phyloP scores from a whole-genome alignment of 2,113 vertebrate species.

The Ochotona princeps region DNA sequence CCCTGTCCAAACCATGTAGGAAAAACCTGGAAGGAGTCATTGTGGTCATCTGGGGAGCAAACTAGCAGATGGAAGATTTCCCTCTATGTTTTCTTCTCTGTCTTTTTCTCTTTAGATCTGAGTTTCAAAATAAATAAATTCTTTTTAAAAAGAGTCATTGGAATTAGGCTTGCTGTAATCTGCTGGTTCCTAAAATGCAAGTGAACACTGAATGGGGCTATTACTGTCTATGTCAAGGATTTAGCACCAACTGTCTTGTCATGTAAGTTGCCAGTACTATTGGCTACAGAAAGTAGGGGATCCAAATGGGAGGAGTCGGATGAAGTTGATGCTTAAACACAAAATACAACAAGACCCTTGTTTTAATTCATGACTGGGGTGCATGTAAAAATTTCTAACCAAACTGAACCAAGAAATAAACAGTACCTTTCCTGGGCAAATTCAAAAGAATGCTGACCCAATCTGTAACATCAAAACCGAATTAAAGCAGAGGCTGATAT shows the following conservation, averaged over 20 bases:
- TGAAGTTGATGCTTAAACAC: not conserved
- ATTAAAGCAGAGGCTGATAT: not conserved
- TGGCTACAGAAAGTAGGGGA: not conserved
- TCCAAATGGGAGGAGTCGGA: not conserved
- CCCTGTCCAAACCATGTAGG: no score
- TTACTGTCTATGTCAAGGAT: not conserved
- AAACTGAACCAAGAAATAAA: constrained; percentile 1
- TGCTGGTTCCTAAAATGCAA: not conserved
- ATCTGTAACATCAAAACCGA: not conserved
- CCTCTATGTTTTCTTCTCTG: no score
- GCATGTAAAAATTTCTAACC: not conserved
- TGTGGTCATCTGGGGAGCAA: no score
- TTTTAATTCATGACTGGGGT: not conserved
- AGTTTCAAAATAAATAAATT: no score
- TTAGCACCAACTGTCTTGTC: not conserved
- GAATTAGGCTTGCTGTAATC: not conserved
- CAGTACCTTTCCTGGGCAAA: not conserved
- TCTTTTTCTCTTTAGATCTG: no score
- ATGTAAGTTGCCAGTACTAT: not conserved
- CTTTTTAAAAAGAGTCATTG: not conserved
- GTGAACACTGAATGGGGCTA: not conserved
- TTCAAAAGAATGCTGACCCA: not conserved
- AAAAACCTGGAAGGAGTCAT: no score
- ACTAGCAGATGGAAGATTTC: no score
- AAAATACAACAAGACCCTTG: not conserved